phyloP scores from a whole-genome alignment of 2,888 invertebrate genomes.

The Noctua janthina region DNA sequence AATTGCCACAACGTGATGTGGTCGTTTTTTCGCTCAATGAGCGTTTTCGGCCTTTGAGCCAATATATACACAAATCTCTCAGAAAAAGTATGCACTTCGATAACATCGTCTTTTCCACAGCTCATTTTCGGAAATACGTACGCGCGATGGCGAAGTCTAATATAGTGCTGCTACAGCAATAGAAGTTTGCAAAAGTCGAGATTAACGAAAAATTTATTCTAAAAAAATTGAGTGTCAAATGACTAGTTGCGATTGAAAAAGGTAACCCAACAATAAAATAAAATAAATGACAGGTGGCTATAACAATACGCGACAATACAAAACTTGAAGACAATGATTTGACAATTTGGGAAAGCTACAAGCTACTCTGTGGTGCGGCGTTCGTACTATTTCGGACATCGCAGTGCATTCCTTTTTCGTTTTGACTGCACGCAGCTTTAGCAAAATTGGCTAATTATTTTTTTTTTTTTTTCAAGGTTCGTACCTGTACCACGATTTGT shows the following conservation, averaged over 20 bases:
- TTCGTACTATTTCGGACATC: not conserved
- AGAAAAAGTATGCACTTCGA: too few relatives aligned
- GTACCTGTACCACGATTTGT: constrained; percentile 94
- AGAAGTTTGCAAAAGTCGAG: not conserved
- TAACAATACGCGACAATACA: not conserved
- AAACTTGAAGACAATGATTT: not conserved
- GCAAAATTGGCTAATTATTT: not conserved
- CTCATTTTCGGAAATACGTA: not conserved
- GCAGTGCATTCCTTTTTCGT: not conserved
- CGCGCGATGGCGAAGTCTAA: too few relatives aligned
- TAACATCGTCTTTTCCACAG: not conserved
- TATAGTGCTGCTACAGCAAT: not conserved
- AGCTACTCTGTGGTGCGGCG: not conserved
- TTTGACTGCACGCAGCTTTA: not conserved
- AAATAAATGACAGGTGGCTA: not conserved
- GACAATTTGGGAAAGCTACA: not conserved
- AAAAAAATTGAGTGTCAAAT: not conserved
- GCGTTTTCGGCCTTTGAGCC: too few relatives aligned
- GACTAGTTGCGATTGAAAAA: not conserved
- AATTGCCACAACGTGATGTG: too few relatives aligned
- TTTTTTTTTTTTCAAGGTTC: constrained; percentile 60
- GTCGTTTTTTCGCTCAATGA: too few relatives aligned
- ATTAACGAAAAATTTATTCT: not conserved
- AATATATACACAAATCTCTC: too few relatives aligned
- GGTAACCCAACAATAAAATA: not conserved